Evolutionary conservation across 1,140 invertebrate species (phyloP).

Genomic region (Papilio dardanus): DNA sequence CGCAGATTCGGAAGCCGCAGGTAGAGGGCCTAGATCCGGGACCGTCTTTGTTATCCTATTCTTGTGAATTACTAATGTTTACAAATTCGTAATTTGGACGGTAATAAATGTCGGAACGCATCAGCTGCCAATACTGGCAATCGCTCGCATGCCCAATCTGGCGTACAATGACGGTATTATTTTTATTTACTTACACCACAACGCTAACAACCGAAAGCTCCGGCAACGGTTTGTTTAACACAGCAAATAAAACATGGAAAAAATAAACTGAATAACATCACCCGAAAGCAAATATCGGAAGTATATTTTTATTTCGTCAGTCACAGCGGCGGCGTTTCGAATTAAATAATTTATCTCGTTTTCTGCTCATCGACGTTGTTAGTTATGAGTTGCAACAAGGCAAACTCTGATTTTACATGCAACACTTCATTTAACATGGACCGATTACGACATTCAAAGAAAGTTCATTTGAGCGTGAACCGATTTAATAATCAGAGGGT

Average conservation of each 20-base stretch:
- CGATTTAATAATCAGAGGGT: conserved; percentile 43
- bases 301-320: conserved; percentile 29
- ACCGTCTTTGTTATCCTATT: conserved; percentile 60
- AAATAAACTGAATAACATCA: conserved; percentile 23
- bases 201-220: conserved; percentile 32
- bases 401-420: conserved; percentile 43
- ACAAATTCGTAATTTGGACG: conserved; percentile 76
- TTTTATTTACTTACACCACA: conserved; percentile 36
- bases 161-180: conserved; percentile 41
- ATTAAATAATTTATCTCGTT: conserved; percentile 29
- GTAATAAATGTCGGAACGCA: conserved; percentile 73
- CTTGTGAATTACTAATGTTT: conserved; percentile 74
- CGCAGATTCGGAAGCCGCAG: conserved; percentile 79
- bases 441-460: conserved; percentile 39
- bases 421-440: conserved; percentile 35
- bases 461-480: conserved; percentile 41
- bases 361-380: conserved; percentile 33
- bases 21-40: conserved; percentile 78
- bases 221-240: conserved; percentile 24
- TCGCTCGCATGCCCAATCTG: conserved; percentile 54
- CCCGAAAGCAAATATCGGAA: conserved; percentile 24
- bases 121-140: conserved; percentile 70
- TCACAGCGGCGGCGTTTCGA: conserved; percentile 16
- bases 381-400: conserved; percentile 31
- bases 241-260: conserved; percentile 23